Conservation (phyloP, 2,113 vertebrate species). For the Carassius gibelio region DNA sequence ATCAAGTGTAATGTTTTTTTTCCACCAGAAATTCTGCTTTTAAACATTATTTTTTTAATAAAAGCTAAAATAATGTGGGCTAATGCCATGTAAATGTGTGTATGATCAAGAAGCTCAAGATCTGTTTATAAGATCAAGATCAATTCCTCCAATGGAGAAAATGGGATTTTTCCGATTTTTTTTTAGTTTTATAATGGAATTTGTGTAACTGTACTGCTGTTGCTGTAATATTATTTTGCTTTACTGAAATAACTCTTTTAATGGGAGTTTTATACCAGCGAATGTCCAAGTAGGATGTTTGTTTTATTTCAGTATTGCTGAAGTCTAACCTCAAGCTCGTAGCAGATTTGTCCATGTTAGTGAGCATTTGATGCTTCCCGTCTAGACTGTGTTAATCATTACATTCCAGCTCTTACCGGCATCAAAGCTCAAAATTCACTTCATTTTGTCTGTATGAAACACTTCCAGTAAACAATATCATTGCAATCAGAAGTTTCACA, state of each 20-base stretch:
- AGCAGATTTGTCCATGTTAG: neutral
- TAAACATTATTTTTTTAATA: too few relatives aligned
- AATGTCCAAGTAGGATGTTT: too few relatives aligned
- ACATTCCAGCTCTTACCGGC: neutral
- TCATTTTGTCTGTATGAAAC: neutral
- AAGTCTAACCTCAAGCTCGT: neutral
- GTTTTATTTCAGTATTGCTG: neutral
- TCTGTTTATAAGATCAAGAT: too few relatives aligned
- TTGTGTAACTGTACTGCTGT: too few relatives aligned
- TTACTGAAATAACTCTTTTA: neutral
- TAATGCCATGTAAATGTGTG: too few relatives aligned
- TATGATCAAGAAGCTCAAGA: too few relatives aligned
- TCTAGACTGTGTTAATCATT: constrained; percentile 3
- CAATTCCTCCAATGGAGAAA: too few relatives aligned
- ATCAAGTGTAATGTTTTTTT: too few relatives aligned
- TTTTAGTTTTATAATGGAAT: too few relatives aligned
- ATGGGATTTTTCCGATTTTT: too few relatives aligned
- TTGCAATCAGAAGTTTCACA: neutral
- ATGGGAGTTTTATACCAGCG: neutral
- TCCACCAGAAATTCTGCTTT: too few relatives aligned
- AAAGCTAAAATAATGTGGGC: too few relatives aligned
- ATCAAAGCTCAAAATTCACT: neutral
- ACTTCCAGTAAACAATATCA: neutral
- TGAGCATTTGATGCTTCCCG: neutral
- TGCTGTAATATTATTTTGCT: neutral